Conservation (phyloP, 2,113 vertebrate species). For the Ibidorhyncha struthersii region DNA sequence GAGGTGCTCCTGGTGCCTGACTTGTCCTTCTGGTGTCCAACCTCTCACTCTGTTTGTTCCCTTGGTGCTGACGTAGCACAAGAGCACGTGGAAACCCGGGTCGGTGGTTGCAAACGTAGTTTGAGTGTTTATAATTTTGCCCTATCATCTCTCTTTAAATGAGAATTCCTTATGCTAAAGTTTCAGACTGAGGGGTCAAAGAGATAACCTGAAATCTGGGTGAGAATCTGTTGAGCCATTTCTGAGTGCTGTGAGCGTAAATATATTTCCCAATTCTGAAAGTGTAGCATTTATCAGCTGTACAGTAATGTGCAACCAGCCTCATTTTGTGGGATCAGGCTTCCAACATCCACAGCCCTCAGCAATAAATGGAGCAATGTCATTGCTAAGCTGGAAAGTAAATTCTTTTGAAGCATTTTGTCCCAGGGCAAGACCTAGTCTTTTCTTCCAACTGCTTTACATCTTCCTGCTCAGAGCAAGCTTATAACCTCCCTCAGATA, state of each 20-base stretch:
- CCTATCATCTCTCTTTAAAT: not conserved
- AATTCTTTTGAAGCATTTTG: slow-evolving; percentile 17
- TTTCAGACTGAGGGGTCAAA: not conserved
- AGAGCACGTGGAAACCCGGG: not conserved
- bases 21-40: not conserved
- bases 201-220: not conserved
- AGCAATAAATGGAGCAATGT: not conserved
- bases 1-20: not conserved
- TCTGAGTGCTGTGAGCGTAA: not conserved
- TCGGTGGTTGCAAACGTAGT: not conserved
- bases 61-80: not conserved
- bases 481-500: not conserved
- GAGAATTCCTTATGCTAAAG: not conserved
- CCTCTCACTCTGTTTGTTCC: not conserved
- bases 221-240: slow-evolving; percentile 37
- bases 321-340: not conserved
- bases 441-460: slow-evolving; percentile 12
- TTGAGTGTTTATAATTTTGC: not conserved
- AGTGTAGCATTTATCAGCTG: not conserved
- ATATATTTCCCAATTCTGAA: not conserved
- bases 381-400: not conserved
- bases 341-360: not conserved
- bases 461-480: not conserved
- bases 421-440: not conserved
- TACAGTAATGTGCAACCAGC: not conserved